A percentile compares a stretch with the other conserved stretches of the same genome.
Conservation (phyloP, 30 jellyfish, hydroid and myxozoan species). For the Euphysa ruthae region DNA sequence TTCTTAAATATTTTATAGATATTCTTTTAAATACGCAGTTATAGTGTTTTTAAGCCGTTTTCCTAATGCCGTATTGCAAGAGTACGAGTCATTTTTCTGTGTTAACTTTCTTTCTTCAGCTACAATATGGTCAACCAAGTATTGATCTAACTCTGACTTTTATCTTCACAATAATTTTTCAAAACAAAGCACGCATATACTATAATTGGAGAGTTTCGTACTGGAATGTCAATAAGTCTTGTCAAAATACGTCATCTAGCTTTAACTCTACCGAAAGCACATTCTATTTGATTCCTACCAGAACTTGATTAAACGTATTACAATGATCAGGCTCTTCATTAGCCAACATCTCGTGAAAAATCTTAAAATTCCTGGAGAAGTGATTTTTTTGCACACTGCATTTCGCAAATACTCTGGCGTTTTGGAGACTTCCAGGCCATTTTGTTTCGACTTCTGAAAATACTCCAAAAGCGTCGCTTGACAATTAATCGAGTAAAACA, state of each 20-base stretch:
- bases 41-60: no score
- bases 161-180: slow-evolving; percentile 34
- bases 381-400: background rate
- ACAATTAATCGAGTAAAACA: background rate
- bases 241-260: slow-evolving; percentile 35
- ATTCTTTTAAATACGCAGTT: no score
- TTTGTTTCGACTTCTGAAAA: background rate
- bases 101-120: no score
- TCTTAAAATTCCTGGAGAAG: background rate
- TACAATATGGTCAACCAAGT: no score
- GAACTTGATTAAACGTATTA: no score
- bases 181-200: slow-evolving; percentile 31
- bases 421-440: slow-evolving; percentile 20
- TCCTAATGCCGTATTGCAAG: no score
- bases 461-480: slow-evolving; percentile 21
- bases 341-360: background rate
- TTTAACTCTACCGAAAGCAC: slow-evolving; percentile 48
- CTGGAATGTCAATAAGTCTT: slow-evolving; percentile 6
- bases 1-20: no score
- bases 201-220: slow-evolving; percentile 13
- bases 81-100: no score
- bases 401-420: background rate
- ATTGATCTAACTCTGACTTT: no score
- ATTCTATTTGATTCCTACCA: slow-evolving; percentile 39
- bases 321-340: no score